phyloP scores from a whole-genome alignment of 2,888 invertebrate species.

The Tromatobia lineatoria region DNA sequence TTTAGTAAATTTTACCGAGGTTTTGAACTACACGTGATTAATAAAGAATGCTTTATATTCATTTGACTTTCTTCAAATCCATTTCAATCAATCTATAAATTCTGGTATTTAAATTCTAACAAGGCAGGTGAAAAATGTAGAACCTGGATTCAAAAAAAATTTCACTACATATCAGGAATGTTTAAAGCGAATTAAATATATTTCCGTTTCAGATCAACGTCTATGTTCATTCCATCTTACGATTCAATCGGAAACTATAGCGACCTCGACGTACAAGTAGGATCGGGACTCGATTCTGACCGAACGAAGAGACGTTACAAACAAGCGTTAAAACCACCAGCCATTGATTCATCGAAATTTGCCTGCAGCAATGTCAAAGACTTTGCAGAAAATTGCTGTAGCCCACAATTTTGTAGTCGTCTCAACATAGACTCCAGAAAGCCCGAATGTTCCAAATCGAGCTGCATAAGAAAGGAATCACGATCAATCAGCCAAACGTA shows the following conservation, averaged over 20 bases:
- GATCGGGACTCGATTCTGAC: constrained; percentile 46
- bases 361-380: background rate
- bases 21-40: too few relatives aligned
- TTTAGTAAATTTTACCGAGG: too few relatives aligned
- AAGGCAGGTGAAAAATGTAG: too few relatives aligned
- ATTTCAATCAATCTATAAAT: too few relatives aligned
- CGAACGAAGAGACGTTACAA: constrained; percentile 12
- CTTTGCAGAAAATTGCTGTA: background rate
- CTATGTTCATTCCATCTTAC: constrained; percentile 12
- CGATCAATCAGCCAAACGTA: constrained; percentile 28
- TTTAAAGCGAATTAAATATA: background rate
- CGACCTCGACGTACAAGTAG: constrained; percentile 72
- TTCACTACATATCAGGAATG: background rate
- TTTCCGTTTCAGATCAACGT: constrained; percentile 38
- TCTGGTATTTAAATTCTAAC: too few relatives aligned
- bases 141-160: too few relatives aligned
- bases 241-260: constrained; percentile 54
- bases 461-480: constrained; percentile 12
- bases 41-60: too few relatives aligned
- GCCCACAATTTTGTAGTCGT: constrained; percentile 21
- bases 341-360: constrained; percentile 7
- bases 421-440: constrained; percentile 25
- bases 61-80: too few relatives aligned
- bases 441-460: constrained; percentile 25
- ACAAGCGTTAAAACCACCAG: constrained; percentile 51